A percentile compares a stretch with the other conserved stretches of the same genome.
phyloP scores from a whole-genome alignment of 2,113 vertebrate genomes.

The western clawed frog (Xenopus tropicalis) region UCB_Xtro_10.0 CM004452.2:45256501-45257000 shows the following conservation, averaged over 20 bases:
- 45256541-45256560: conserved; percentile 2
- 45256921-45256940: conserved; percentile 60
- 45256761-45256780: conserved; percentile 77
- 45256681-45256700: conserved; percentile 20
- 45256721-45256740: conserved; percentile 8
- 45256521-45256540: conserved; percentile 1
- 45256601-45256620: no score
- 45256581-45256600: neutral
- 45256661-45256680: conserved; percentile 12
- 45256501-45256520: neutral
- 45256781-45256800: conserved; percentile 67
- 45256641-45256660: no score
- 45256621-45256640: neutral
- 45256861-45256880: conserved; percentile 74
- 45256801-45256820: conserved; percentile 69
- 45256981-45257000: conserved; percentile 34
- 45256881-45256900: conserved; percentile 66
- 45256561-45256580: neutral
- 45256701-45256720: conserved; percentile 27
- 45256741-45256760: conserved; percentile 27
- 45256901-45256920: conserved; percentile 53
- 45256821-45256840: no score
- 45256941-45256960: neutral
- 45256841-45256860: conserved; percentile 59
- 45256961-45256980: conserved; percentile 5